These are phyloP conservation scores for Mythimna lalbum DNA, from an alignment of 2,888 invertebrate species.

Conservation along the genomic window DNA sequence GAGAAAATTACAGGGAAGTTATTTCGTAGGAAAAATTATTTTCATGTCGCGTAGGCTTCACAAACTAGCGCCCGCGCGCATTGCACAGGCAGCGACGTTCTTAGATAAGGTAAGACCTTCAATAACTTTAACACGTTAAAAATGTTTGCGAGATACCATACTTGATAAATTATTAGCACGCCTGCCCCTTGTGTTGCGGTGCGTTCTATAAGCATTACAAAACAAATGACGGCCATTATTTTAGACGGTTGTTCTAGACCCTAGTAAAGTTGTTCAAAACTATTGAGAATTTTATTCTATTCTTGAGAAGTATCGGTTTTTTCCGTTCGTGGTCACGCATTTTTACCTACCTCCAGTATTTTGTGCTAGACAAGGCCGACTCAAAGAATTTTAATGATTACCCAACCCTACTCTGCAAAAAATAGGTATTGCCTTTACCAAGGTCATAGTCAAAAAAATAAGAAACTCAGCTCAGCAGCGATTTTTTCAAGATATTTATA, in stretches of 20 bases:
- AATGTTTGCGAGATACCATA: conserved; percentile 46
- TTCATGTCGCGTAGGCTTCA: conserved; percentile 33
- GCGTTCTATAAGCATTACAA: conserved; percentile 21
- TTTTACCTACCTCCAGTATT: conserved; percentile 42
- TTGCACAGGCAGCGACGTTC: conserved; percentile 19
- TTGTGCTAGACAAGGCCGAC: conserved; percentile 38
- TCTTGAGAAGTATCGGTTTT: conserved; percentile 44
- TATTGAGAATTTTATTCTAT: conserved; percentile 7
- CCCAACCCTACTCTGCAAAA: conserved; percentile 44
- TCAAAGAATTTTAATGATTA: conserved; percentile 43
- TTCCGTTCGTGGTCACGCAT: conserved; percentile 47
- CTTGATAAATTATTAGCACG: conserved; percentile 36
- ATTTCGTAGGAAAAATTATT: conserved; percentile 55
- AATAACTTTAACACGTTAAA: conserved; percentile 37
- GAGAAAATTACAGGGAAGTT: conserved; percentile 46
- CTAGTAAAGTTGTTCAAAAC: conserved; percentile 16
- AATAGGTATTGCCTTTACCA: conserved; percentile 29
- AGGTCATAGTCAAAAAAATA: conserved; percentile 19
- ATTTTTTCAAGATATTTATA: no score
- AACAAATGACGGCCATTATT: conserved; percentile 40
- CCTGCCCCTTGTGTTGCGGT: conserved; percentile 14
- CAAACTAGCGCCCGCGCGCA: conserved; percentile 44
- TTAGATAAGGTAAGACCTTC: conserved; percentile 45
- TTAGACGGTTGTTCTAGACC: conserved; percentile 34
- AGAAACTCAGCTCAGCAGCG: not conserved